phyloP scores from a whole-genome alignment of 2,113 vertebrate genomes.

The Tupaia tana region DNA sequence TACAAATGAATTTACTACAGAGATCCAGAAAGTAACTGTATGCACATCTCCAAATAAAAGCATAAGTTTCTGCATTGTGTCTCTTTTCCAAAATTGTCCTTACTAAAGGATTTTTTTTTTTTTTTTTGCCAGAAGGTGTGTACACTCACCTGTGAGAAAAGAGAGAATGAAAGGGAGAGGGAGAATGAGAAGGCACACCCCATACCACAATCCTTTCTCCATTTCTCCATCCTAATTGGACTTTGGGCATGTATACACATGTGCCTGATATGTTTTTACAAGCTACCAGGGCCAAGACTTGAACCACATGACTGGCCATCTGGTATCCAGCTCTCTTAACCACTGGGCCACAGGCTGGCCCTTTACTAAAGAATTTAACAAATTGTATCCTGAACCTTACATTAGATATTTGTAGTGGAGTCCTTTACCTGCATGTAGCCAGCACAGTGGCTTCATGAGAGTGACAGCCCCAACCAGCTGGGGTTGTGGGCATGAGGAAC shows the following conservation, averaged over 20 bases:
- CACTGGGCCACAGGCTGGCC: too few species aligned
- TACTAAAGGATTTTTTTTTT: background rate
- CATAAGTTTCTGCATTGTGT: background rate
- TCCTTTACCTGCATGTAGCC: background rate
- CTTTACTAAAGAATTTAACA: background rate
- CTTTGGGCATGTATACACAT: too few species aligned
- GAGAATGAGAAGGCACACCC: too few species aligned
- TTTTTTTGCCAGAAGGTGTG: too few species aligned
- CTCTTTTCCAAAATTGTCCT: background rate
- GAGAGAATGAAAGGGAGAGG: too few species aligned
- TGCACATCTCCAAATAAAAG: constrained; percentile 3
- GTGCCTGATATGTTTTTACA: too few species aligned
- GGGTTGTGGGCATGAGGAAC: background rate
- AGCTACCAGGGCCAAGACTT: too few species aligned
- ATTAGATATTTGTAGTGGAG: background rate
- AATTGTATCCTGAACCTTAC: background rate
- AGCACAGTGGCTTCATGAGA: background rate
- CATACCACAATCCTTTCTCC: too few species aligned
- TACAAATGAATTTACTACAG: background rate
- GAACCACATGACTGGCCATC: too few species aligned
- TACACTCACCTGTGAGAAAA: too few species aligned
- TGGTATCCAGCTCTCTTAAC: too few species aligned
- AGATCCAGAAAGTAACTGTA: background rate
- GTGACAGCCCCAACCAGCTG: background rate
- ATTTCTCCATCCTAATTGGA: too few species aligned